These are phyloP conservation scores for Dendrophyllia cribrosa DNA, from an alignment of 64 coral and sea anemone species.

Conservation along the genomic window DNA sequence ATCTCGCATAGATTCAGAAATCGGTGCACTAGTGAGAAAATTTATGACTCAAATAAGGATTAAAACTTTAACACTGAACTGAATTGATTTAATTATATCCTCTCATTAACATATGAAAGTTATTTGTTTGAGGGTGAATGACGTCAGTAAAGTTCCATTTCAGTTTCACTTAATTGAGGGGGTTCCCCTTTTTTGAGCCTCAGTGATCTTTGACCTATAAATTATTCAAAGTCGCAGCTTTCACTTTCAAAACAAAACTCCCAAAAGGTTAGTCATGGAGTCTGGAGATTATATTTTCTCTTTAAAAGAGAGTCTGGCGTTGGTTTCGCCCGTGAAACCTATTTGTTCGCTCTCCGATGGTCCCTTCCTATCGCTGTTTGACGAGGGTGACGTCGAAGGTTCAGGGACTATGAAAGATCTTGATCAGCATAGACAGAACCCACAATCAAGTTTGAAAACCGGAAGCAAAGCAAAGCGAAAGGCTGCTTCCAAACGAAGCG, in stretches of 20 bases:
- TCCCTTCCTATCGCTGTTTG: background rate
- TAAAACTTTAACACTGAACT: no score
- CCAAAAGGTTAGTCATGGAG: background rate
- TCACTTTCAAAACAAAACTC: slow-evolving; percentile 18
- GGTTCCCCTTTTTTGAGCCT: background rate
- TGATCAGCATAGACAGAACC: background rate
- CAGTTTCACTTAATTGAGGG: background rate
- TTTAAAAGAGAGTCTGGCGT: background rate
- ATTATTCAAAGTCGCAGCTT: slow-evolving; percentile 11
- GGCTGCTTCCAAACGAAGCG: background rate
- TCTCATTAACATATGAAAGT: no score
- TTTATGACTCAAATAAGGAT: no score
- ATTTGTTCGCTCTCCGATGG: background rate
- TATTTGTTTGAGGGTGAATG: no score
- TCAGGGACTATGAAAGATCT: background rate
- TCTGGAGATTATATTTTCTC: background rate
- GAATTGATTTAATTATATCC: no score
- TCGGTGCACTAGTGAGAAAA: no score
- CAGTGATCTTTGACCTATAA: background rate
- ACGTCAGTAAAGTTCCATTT: no score
- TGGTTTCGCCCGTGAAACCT: background rate
- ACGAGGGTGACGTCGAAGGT: background rate
- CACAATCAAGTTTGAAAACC: background rate
- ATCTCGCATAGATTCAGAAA: no score
- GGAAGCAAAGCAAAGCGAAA: background rate